A percentile compares a stretch with the other conserved stretches of the same genome.
phyloP scores from a whole-genome alignment of 2,113 vertebrate genomes.

The Crotophaga sulcirostris region DNA sequence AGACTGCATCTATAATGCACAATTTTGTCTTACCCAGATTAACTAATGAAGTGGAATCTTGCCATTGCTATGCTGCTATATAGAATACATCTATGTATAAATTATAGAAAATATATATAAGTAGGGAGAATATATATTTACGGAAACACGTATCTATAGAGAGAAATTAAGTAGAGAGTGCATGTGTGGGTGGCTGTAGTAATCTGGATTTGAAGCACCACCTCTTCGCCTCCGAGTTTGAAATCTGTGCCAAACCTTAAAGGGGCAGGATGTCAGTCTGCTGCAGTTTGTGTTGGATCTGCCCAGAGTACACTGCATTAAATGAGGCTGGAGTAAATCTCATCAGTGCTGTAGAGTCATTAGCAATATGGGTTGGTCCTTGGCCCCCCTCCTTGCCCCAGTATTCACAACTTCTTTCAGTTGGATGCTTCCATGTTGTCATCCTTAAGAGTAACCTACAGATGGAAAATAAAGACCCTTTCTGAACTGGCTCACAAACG shows the following conservation, averaged over 20 bases:
- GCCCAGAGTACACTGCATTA: background rate
- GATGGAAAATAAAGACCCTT: background rate
- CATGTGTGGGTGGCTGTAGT: background rate
- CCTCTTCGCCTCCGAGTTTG: background rate
- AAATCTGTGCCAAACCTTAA: background rate
- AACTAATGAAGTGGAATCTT: background rate
- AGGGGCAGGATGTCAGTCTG: background rate
- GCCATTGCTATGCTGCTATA: background rate
- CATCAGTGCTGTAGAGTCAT: background rate
- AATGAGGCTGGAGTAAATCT: background rate
- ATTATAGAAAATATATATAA: background rate
- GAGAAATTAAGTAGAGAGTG: background rate
- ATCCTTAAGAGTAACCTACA: background rate
- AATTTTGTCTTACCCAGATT: background rate
- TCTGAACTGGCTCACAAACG: background rate
- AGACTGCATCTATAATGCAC: background rate
- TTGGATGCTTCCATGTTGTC: background rate
- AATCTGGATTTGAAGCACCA: background rate
- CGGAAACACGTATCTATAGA: rapidly evolving
- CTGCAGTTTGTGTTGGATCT: background rate
- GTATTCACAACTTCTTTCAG: background rate
- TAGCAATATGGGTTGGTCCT: background rate
- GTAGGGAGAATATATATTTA: background rate
- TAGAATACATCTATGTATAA: background rate
- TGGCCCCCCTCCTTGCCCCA: background rate